A percentile compares a stretch with the other conserved stretches of the same genome.
These are phyloP conservation scores for Otolemur crassicaudatus DNA, from an alignment of 2,797 vertebrate species.

Conservation along the genomic window DNA sequence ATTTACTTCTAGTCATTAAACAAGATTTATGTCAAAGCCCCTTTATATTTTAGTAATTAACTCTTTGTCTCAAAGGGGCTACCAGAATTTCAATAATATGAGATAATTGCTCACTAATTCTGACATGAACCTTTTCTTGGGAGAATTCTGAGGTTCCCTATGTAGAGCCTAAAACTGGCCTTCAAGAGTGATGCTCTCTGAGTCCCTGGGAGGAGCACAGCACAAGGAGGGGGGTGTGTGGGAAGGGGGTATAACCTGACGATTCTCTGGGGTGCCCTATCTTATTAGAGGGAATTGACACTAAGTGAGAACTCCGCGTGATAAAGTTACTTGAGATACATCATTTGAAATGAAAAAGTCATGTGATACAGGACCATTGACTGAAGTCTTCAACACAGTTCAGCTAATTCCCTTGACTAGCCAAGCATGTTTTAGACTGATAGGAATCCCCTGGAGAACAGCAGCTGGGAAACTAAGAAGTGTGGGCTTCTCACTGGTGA, in stretches of 20 bases:
- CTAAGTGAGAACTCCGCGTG: neutral
- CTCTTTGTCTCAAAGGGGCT: neutral
- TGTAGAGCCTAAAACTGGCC: neutral
- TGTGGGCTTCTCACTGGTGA: neutral
- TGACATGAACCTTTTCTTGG: neutral
- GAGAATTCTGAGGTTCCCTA: neutral
- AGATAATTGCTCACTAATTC: neutral
- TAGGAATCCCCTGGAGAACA: neutral
- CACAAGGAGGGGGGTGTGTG: neutral
- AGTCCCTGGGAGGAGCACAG: neutral
- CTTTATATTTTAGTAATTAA: neutral
- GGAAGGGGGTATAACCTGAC: fast-evolving
- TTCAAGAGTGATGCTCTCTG: neutral
- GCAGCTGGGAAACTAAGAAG: neutral
- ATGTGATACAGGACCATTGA: neutral
- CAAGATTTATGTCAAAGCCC: neutral
- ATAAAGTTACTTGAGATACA: neutral
- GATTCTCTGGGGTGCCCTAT: neutral
- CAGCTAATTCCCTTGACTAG: neutral
- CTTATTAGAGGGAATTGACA: neutral
- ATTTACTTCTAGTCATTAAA: neutral
- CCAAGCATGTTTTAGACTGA: neutral
- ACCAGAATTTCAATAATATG: neutral
- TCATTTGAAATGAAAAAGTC: constrained; percentile 14
- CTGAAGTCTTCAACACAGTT: constrained; percentile 24